Evolutionary conservation across 2,113 vertebrate species (phyloP), one percentile per base, ranked within the genome.

Genomic region (Myocastor coypus): DNA sequence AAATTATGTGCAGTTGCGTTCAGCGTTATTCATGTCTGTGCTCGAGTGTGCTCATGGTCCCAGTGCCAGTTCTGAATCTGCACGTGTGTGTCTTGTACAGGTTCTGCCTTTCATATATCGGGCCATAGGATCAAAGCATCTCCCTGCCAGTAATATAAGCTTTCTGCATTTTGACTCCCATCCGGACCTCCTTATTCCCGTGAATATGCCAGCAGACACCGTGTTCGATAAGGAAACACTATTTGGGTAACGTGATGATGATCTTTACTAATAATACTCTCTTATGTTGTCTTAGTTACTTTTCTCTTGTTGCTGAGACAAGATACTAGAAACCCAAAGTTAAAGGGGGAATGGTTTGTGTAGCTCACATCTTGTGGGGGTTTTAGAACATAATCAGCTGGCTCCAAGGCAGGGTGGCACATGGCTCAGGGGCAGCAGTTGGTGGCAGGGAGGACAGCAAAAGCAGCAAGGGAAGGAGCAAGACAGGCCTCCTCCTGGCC

Each of bases 91-190:
- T 87, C 91, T 40, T 92, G 34, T 75, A 75, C 86, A 99, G 99
- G 99, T 99, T 78, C 99, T 99, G 83, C 98, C 98, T 94, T 99
- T 99, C 96, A 99, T 99, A 97, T 99, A 99, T 94, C 99, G 99
- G 34, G 99, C 99, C 92, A 99, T 99, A 88, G 99, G 98, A 75
- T 99, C 99, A 1, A 99, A 99, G 93, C 99, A 99, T 97, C 98
- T 99, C 93, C 99, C 99, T 34, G 94, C 98, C 96, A 98, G 97
- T 95, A 98, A 99, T 94, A 97, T 99, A 78, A 98, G 98, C 84
- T 99, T 99, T 98, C 93, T 99, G 92, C 99, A 99, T 97, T 97
- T 99, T 73, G 99, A 99, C 98, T 99, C 99, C 9, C 99, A 99
- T 84, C 99, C 99, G 9, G 99, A 99, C 95, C 99, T 99, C n/a